Percentiles rank a stretch among this genome's conserved stretches.
Evolutionary conservation across 2,113 vertebrate genomes (phyloP).

Genomic region (Lota lota): DNA sequence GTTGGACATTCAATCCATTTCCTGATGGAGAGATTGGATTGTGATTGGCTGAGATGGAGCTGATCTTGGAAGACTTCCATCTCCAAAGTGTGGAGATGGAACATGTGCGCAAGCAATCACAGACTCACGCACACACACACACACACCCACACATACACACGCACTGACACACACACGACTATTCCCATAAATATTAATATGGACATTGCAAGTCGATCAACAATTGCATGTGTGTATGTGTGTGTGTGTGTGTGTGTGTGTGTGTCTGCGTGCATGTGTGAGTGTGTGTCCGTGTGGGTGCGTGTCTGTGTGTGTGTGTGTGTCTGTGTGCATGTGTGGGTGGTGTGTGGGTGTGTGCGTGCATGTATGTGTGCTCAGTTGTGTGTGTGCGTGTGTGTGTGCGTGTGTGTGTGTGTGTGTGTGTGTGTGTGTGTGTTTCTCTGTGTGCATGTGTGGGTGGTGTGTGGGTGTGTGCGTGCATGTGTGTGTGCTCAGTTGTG

Average conservation of each 20-base stretch:
- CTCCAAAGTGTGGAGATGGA: conserved; percentile 17
- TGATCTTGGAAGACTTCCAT: conserved; percentile 17
- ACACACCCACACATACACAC: conserved; percentile 18
- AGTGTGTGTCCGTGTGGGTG: not conserved
- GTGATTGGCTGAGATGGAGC: not conserved
- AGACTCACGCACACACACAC: not conserved
- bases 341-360: not conserved
- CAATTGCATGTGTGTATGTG: conserved; percentile 15
- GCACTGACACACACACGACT: conserved; percentile 1
- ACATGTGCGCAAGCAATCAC: not conserved
- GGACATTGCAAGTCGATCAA: conserved; percentile 35
- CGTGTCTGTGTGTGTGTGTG: not conserved
- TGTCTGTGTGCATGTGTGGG: not conserved
- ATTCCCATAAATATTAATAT: conserved; percentile 39
- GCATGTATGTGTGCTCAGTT: not conserved
- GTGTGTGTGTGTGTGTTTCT: not conserved
- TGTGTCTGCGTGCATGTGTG: conserved; percentile 5
- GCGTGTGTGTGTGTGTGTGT: not conserved
- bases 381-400: not conserved
- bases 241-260: conserved; percentile 6
- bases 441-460: not conserved
- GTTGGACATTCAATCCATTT: conserved; percentile 27
- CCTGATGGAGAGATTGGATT: conserved; percentile 46
- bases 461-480: not conserved
- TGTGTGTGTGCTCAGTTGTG: not conserved